Conservation (phyloP, 2,888 invertebrate species). For the Polymixis flavicincta region DNA sequence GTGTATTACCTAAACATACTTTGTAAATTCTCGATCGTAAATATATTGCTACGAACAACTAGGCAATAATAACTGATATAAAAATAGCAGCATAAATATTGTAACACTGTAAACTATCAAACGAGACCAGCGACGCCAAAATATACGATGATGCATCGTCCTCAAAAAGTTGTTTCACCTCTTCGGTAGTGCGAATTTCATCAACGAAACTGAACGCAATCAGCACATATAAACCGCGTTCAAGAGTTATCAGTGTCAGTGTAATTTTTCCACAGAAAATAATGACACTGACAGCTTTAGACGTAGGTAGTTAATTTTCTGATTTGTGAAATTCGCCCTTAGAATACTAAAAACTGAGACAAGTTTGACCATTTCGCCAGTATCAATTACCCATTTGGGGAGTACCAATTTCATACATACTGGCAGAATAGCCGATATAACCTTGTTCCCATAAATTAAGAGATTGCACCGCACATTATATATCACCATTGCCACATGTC, state of each 20-base stretch:
- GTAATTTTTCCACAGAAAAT: too few relatives aligned
- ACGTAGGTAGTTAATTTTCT: too few relatives aligned
- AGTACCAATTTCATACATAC: not conserved
- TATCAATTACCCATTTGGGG: not conserved
- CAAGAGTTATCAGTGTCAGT: too few relatives aligned
- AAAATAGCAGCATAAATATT: not conserved
- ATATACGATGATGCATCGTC: not conserved
- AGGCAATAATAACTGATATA: not conserved
- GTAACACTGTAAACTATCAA: not conserved
- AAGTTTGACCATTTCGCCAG: not conserved
- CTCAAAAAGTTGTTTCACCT: too few relatives aligned
- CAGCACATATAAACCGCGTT: too few relatives aligned
- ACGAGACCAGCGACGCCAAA: not conserved
- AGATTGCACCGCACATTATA: not conserved
- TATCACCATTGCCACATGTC: too few relatives aligned
- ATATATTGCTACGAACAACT: not conserved
- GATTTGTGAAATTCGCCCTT: too few relatives aligned
- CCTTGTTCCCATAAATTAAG: not conserved
- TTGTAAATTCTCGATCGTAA: not conserved
- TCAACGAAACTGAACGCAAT: too few relatives aligned
- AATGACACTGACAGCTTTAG: too few relatives aligned
- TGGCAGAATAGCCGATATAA: not conserved
- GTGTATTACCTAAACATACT: not conserved
- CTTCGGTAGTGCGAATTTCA: too few relatives aligned
- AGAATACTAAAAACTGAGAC: not conserved